Evolutionary conservation across 2,888 invertebrate species (phyloP).

Genomic region (Pocota personata): DNA sequence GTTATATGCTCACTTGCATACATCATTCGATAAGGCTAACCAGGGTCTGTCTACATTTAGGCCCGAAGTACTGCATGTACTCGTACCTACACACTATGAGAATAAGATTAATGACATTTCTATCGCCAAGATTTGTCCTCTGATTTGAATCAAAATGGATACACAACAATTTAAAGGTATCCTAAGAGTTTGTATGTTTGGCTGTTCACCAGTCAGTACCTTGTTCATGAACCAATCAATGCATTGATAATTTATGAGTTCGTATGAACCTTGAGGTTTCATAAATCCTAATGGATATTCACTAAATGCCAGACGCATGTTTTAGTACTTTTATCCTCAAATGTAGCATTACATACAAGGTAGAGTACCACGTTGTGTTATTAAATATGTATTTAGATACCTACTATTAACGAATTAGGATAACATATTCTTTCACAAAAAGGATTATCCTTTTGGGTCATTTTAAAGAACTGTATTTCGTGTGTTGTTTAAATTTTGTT

Average conservation of each 20-base stretch:
- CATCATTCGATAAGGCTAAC: neutral
- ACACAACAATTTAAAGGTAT: conserved; percentile 8
- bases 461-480: neutral
- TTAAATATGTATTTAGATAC: neutral
- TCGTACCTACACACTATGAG: neutral
- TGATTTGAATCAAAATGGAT: conserved; percentile 36
- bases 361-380: neutral
- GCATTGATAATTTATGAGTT: neutral
- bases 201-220: neutral
- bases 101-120: conserved; percentile 45
- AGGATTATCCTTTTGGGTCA: neutral
- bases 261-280: neutral
- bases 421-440: neutral
- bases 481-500: neutral
- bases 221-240: neutral
- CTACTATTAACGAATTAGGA: neutral
- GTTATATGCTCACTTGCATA: conserved; percentile 10
- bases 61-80: neutral
- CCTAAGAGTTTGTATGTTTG: neutral
- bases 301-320: neutral
- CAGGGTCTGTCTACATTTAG: neutral
- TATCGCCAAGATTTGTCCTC: conserved; percentile 18
- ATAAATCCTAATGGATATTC: neutral
- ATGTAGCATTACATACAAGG: neutral
- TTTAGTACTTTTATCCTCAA: neutral